phyloP scores from a whole-genome alignment of 2,113 vertebrate species.

The Charina bottae region DNA sequence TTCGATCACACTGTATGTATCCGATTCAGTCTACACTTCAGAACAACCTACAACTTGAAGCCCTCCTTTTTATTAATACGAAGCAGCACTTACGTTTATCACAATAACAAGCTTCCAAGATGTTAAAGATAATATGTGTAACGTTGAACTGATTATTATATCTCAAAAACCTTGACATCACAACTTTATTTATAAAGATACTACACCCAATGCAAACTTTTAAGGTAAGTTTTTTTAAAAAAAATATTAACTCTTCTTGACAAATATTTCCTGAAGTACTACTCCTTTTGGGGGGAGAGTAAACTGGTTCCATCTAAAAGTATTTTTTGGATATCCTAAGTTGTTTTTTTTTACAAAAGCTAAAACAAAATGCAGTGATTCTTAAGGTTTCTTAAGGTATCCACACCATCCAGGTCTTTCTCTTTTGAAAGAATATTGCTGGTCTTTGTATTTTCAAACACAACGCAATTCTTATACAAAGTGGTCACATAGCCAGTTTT shows the following conservation, averaged over 20 bases:
- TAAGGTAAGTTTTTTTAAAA: not conserved
- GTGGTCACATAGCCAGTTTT: not conserved
- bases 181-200: not conserved
- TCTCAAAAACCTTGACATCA: not conserved
- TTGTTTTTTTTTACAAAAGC: not conserved
- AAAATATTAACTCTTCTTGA: not conserved
- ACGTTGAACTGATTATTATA: not conserved
- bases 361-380: not conserved
- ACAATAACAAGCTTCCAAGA: constrained; percentile 21
- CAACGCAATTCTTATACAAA: constrained; percentile 25
- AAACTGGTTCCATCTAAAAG: too few species aligned
- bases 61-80: not conserved
- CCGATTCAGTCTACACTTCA: not conserved
- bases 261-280: not conserved
- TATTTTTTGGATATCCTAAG: not conserved
- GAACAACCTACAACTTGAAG: not conserved
- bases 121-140: not conserved
- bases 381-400: not conserved
- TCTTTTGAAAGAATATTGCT: fast-evolving
- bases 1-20: not conserved
- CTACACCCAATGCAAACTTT: not conserved
- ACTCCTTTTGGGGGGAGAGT: not conserved
- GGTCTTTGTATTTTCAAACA: not conserved
- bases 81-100: not conserved
- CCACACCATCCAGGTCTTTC: not conserved